phyloP scores from a whole-genome alignment of 2,113 vertebrate species.

The Channa argus region DNA sequence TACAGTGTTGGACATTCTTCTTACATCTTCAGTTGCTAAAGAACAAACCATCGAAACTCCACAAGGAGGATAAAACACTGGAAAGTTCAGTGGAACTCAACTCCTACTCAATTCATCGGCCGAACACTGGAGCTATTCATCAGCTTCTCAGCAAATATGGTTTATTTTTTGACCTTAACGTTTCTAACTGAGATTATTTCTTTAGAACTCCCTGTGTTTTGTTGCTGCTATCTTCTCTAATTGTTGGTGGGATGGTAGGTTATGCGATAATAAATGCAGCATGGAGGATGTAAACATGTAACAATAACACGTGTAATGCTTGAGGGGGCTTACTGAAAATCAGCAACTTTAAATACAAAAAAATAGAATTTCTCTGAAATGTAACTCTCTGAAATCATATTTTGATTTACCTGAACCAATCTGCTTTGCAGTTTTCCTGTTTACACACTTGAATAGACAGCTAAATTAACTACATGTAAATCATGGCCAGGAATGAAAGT shows the following conservation, averaged over 20 bases:
- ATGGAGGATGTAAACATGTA: neutral
- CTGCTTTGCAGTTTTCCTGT: neutral
- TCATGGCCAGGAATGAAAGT: conserved; percentile 26
- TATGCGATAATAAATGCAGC: neutral
- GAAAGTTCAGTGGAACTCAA: conserved; percentile 31
- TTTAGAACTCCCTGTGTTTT: neutral
- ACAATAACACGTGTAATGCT: neutral
- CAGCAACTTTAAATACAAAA: neutral
- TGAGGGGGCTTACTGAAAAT: too few species aligned
- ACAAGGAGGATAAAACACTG: conserved; percentile 9
- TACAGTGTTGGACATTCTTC: conserved; percentile 18
- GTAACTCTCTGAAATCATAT: too few species aligned
- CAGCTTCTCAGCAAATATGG: conserved; percentile 21
- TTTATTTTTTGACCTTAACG: neutral
- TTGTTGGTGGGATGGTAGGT: conserved; percentile 17
- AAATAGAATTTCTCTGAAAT: neutral
- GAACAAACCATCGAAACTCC: conserved; percentile 8
- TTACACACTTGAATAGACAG: conserved; percentile 1
- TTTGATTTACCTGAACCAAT: neutral
- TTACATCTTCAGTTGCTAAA: conserved; percentile 16
- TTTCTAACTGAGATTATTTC: neutral
- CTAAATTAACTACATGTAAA: neutral
- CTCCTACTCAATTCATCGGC: conserved; percentile 38
- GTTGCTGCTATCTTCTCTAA: conserved; percentile 14
- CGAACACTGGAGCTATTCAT: conserved; percentile 19